Evolutionary conservation across 2,888 invertebrate species (phyloP).

Genomic region (Tiliacea aurago): DNA sequence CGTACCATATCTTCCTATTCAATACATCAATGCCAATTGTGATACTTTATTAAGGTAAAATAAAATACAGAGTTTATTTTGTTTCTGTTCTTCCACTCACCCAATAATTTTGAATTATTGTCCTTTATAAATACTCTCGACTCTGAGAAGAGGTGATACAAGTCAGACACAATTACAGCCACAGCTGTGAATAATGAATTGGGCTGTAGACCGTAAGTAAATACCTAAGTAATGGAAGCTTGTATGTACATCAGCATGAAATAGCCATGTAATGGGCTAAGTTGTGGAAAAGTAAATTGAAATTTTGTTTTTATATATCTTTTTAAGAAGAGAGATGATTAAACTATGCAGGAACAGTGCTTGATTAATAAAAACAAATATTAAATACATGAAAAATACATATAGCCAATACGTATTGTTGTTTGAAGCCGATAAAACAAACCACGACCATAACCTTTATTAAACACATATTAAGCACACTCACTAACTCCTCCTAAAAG

Average conservation of each 20-base stretch:
- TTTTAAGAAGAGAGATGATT: not conserved
- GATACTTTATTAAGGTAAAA: no score
- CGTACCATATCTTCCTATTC: no score
- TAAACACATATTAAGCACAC: no score
- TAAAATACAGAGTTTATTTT: no score
- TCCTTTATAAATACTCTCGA: not conserved
- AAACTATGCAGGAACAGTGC: not conserved
- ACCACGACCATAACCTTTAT: not conserved
- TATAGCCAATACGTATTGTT: not conserved
- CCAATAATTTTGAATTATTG: not conserved
- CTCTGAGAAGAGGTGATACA: not conserved
- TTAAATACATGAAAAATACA: not conserved
- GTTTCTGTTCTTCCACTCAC: not conserved
- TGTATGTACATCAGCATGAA: not conserved
- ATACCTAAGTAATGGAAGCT: not conserved
- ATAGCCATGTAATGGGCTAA: not conserved
- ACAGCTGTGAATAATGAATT: constrained; percentile 10
- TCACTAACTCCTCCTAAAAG: constrained; percentile 16
- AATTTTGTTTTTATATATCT: not conserved
- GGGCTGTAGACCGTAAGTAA: not conserved
- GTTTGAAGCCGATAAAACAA: not conserved
- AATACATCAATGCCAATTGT: no score
- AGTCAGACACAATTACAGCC: constrained; percentile 7
- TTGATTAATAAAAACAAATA: not conserved
- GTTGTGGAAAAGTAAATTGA: no score